These are phyloP conservation scores for Fundulus diaphanus DNA, from an alignment of 2,797 vertebrate species.

Conservation along the genomic window DNA sequence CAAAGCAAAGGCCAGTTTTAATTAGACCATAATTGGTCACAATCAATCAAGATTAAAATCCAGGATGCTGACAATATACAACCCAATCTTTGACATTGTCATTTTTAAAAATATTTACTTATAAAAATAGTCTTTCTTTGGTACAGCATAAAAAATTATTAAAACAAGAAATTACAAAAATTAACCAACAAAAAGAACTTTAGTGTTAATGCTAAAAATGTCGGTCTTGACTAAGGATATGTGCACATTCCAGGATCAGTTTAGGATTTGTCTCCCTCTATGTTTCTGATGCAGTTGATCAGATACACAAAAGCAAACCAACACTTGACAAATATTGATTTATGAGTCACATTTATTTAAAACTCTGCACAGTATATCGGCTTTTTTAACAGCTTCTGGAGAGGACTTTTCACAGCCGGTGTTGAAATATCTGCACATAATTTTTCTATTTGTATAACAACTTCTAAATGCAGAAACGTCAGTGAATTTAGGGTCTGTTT, in stretches of 20 bases:
- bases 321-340: not conserved
- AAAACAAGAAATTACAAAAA: too few relatives aligned
- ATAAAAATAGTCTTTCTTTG: not conserved
- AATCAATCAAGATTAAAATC: not conserved
- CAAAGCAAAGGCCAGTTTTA: not conserved
- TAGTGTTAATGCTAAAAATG: not conserved
- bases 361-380: not conserved
- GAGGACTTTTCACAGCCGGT: not conserved
- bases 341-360: not conserved
- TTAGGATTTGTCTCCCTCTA: not conserved
- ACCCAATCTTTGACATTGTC: not conserved
- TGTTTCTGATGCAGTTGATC: not conserved
- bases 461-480: too few relatives aligned
- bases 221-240: not conserved
- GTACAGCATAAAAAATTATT: not conserved
- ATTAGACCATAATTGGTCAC: not conserved
- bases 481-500: not conserved
- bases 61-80: not conserved
- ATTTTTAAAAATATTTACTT: not conserved
- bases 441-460: not conserved
- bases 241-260: not conserved
- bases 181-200: not conserved
- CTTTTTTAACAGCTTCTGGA: not conserved
- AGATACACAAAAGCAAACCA: not conserved
- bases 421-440: not conserved